phyloP scores from a whole-genome alignment of 2,113 vertebrate species.

The Pelecanoides urinatrix region DNA sequence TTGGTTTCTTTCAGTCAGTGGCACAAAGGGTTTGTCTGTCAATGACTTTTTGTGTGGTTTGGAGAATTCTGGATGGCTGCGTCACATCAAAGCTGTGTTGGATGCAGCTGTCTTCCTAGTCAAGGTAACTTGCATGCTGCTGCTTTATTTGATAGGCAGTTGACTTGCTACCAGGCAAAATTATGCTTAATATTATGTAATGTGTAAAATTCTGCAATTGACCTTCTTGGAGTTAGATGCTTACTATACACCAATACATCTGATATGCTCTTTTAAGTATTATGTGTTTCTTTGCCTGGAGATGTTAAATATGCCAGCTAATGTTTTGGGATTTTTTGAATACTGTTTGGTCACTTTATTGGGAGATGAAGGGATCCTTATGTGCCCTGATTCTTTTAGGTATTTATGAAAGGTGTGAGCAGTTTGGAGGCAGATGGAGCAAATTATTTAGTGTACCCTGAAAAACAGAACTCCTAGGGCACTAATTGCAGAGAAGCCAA shows the following conservation, averaged over 20 bases:
- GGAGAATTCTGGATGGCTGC: slow-evolving; percentile 92
- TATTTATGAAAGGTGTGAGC: background rate
- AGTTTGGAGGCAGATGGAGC: background rate
- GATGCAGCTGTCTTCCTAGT: slow-evolving; percentile 91
- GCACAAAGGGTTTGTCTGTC: slow-evolving; percentile 85
- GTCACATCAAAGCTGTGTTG: slow-evolving; percentile 92
- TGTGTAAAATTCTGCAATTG: background rate
- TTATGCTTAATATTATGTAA: background rate
- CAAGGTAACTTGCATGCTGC: slow-evolving; percentile 75
- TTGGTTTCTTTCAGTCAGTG: slow-evolving; percentile 78
- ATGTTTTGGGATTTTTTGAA: background rate
- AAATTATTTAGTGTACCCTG: background rate
- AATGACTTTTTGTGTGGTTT: slow-evolving; percentile 90
- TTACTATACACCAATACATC: background rate
- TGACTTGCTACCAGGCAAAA: background rate
- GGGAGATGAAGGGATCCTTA: background rate
- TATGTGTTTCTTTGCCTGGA: background rate
- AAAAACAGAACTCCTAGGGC: background rate
- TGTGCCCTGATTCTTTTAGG: background rate
- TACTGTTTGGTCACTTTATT: background rate
- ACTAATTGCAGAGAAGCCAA: background rate
- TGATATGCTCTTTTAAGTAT: background rate
- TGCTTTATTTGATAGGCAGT: background rate
- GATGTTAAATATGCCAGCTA: background rate
- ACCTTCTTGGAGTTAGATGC: background rate